Evolutionary conservation across 2,113 vertebrate species (phyloP).

Genomic region (Bungarus multicinctus): DNA sequence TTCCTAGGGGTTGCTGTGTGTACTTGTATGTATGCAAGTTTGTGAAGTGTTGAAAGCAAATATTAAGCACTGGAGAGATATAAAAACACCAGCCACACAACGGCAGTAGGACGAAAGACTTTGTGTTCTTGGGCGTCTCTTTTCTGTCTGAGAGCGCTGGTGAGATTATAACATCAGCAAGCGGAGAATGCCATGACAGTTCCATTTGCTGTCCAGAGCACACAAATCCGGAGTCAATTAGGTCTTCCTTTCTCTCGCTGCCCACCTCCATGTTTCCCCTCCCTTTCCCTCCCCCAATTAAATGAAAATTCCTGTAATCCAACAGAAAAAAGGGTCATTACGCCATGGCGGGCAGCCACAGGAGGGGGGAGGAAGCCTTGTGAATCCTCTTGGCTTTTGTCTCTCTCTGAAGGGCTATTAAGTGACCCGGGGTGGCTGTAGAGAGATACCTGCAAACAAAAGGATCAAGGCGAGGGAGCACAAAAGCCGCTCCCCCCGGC

Average conservation of each 20-base stretch:
- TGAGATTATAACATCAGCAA: neutral
- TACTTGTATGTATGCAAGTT: neutral
- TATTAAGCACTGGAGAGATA: neutral
- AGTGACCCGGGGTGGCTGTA: slow-evolving; percentile 61
- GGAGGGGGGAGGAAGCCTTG: slow-evolving; percentile 59
- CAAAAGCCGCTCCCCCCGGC: slow-evolving; percentile 56
- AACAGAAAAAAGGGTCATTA: slow-evolving; percentile 51
- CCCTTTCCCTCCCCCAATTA: slow-evolving; percentile 28
- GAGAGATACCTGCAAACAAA: slow-evolving; percentile 76
- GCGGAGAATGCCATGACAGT: neutral
- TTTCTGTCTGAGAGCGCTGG: neutral
- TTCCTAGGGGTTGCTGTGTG: neutral
- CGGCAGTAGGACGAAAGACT: neutral
- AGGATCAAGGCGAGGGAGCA: slow-evolving; percentile 69
- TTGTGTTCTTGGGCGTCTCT: neutral
- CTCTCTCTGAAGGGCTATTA: slow-evolving; percentile 68
- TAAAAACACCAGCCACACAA: neutral
- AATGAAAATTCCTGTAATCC: slow-evolving; percentile 50
- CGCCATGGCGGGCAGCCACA: slow-evolving; percentile 2
- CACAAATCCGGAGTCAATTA: neutral
- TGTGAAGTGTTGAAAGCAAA: neutral
- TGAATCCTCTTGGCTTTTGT: slow-evolving; percentile 62
- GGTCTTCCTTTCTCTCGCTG: slow-evolving; percentile 10
- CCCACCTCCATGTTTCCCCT: neutral
- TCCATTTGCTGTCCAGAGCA: neutral